Percentiles rank a stretch among this genome's conserved stretches.
These are phyloP conservation scores for Microplitis deprimator DNA, from an alignment of 2,888 invertebrate species.

Conservation along the genomic window DNA sequence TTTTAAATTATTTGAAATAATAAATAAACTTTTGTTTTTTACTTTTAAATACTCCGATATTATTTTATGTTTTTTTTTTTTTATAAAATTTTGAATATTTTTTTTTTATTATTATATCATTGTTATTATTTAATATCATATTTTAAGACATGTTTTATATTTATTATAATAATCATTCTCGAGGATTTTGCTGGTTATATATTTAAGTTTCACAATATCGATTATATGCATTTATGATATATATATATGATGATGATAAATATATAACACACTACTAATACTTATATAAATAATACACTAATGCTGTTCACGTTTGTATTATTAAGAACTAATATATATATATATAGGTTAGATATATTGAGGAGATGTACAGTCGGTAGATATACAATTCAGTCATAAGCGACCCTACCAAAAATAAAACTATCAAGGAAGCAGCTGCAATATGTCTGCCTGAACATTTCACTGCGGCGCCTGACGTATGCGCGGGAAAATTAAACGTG, in stretches of 20 bases:
- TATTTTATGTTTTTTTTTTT: background rate
- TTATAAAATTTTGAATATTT: slow-evolving; percentile 1
- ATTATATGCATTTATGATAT: slow-evolving; percentile 47
- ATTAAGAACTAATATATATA: too few relatives aligned
- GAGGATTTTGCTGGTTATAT: slow-evolving; percentile 47
- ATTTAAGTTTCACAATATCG: slow-evolving; percentile 57
- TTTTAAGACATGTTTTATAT: slow-evolving; percentile 49
- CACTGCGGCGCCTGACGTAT: too few relatives aligned
- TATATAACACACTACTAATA: background rate
- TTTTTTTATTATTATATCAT: slow-evolving; percentile 41
- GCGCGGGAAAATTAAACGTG: too few relatives aligned
- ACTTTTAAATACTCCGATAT: too few relatives aligned
- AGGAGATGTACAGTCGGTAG: too few relatives aligned
- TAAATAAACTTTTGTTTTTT: too few relatives aligned
- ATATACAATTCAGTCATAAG: too few relatives aligned
- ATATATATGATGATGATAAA: background rate
- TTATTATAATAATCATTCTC: background rate
- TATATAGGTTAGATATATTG: too few relatives aligned
- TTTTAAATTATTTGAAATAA: too few relatives aligned
- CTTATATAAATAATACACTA: background rate
- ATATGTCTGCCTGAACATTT: too few relatives aligned
- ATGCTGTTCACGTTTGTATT: background rate
- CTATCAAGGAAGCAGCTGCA: too few relatives aligned
- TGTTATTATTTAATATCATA: slow-evolving; percentile 39
- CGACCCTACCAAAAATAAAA: too few relatives aligned